Evolutionary conservation across 2,888 invertebrate genomes (phyloP), one percentile per base, ranked within the genome.

Genomic region (Anodontia alba): DNA sequence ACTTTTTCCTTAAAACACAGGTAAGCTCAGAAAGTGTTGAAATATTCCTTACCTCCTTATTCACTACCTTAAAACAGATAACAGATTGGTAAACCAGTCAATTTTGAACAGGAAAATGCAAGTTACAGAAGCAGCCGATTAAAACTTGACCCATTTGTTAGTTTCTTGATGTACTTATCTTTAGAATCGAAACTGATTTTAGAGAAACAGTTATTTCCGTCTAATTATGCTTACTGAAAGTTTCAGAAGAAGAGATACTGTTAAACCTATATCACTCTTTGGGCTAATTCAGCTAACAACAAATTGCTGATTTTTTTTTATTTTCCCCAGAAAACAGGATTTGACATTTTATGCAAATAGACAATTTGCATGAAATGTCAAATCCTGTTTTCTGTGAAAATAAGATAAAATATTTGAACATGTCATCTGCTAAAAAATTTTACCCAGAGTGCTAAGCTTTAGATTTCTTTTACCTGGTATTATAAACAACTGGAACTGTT

Each of bases 121-220:
- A 54, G 54, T 54, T 54, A 54, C 54, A 54, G 54, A 54, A 46
- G 15, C 46, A 46, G 46, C 3, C 46, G 15, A 12, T 46, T 46
- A 46, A 46, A 46, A 46, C n/a, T 46, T 46, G 46, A 46, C 46
- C 46, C 46, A 20, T 46, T 46, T 20, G 38, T 38, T 5, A 38
- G 38, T 38, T 38, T 38, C 38, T 38, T 38, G 7, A 12, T 5
- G 38, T 38, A 12, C 38, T 12, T 46, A 46, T 46, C 46, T 46
- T 42, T 46, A 46, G 46, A 12, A 20, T 12, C 3, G n/a, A 20
- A 46, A 46, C 46, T 46, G 46, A 46, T 20, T 46, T 46, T 20
- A 46, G 46, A 46, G 38, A 46, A 46, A 46, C n/a, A 46, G 54
- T 54, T 54, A 54, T 54, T 54, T 54, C 54, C 26, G 26, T 54